Conservation (phyloP, 2,797 vertebrate species). For the Alexandromys oeconomus region DNA sequence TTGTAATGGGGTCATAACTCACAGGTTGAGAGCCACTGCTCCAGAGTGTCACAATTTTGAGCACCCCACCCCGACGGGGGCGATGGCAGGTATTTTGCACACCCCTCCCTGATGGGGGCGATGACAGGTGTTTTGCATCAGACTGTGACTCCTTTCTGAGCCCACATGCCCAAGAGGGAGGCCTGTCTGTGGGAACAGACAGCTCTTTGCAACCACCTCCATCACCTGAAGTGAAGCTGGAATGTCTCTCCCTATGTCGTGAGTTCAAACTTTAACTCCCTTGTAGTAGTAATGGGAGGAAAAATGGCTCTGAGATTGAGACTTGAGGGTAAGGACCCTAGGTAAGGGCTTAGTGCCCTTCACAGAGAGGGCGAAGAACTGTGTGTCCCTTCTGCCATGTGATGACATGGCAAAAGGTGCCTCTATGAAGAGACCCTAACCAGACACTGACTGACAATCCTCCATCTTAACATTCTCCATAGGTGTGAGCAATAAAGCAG, state of each 20-base stretch:
- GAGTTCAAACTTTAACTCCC: not conserved
- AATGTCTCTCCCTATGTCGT: not conserved
- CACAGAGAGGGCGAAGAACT: not conserved
- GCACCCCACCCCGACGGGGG: fast-evolving
- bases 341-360: not conserved
- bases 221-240: not conserved
- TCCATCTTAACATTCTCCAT: not conserved
- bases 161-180: not conserved
- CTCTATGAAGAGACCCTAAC: not conserved
- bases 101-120: too few species aligned
- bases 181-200: too few species aligned
- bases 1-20: not conserved
- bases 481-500: not conserved
- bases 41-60: not conserved
- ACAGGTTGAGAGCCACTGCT: not conserved
- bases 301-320: not conserved
- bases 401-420: not conserved
- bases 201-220: not conserved
- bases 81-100: fast-evolving
- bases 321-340: not conserved
- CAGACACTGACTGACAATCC: not conserved
- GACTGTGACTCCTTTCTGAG: not conserved
- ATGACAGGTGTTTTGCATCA: not conserved
- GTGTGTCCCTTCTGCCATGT: not conserved
- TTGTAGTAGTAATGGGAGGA: not conserved